phyloP scores from a whole-genome alignment of 2,888 invertebrate species.

The Embidobia sp. region DNA sequence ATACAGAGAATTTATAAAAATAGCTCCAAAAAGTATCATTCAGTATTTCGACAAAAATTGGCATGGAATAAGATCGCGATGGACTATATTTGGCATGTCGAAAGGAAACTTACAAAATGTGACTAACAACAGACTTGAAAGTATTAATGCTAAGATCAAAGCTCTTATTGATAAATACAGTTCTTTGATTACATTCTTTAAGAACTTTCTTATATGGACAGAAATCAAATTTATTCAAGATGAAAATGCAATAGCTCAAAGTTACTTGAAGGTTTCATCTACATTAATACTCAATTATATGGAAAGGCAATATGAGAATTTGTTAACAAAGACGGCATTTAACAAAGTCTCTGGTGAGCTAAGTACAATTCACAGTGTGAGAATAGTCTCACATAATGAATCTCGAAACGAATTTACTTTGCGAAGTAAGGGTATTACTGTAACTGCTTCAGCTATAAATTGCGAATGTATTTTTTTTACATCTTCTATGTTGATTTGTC shows the following conservation, averaged over 20 bases:
- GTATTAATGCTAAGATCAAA: conserved; percentile 24
- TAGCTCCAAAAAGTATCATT: neutral
- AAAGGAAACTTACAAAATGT: conserved; percentile 13
- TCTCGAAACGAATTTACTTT: neutral
- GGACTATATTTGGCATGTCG: conserved; percentile 24
- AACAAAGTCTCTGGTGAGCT: conserved; percentile 6
- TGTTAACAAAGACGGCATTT: conserved; percentile 2
- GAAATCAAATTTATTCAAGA: conserved; percentile 9
- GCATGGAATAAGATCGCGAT: conserved; percentile 1
- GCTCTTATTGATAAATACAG: conserved; percentile 13
- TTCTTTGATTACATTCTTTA: conserved; percentile 17
- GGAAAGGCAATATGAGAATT: neutral
- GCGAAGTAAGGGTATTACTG: neutral
- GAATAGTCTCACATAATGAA: neutral
- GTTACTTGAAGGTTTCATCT: conserved; percentile 11
- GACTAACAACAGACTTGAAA: conserved; percentile 31
- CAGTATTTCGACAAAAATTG: conserved; percentile 40
- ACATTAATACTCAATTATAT: neutral
- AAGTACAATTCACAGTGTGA: neutral
- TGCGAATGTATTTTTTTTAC: conserved; percentile 8
- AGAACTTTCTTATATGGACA: conserved; percentile 16
- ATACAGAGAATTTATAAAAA: conserved; percentile 7
- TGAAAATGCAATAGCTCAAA: neutral
- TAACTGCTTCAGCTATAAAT: neutral
- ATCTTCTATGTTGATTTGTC: conserved; percentile 36